Evolutionary conservation across 2,888 invertebrate genomes (phyloP).

Genomic region (Agriopis marginaria): DNA sequence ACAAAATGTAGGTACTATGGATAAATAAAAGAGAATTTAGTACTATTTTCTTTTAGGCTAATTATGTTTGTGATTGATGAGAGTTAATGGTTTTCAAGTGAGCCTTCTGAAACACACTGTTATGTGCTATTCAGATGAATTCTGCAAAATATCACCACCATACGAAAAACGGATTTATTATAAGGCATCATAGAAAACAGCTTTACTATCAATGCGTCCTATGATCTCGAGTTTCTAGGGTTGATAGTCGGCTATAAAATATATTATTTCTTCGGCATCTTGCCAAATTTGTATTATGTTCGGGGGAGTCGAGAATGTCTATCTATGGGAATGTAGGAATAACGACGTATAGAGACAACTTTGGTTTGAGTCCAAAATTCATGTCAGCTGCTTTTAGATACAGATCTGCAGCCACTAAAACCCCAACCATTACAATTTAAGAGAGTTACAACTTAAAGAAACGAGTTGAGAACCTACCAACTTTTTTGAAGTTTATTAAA

Average conservation of each 20-base stretch:
- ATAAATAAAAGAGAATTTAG: too few species aligned
- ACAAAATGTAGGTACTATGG: too few species aligned
- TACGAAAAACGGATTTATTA: not conserved
- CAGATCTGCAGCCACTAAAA: not conserved
- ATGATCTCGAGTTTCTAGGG: slow-evolving; percentile 36
- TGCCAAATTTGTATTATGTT: slow-evolving; percentile 40
- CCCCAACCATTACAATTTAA: too few species aligned
- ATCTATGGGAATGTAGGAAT: slow-evolving; percentile 14
- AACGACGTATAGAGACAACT: not conserved
- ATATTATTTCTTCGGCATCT: slow-evolving; percentile 42
- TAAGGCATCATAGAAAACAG: slow-evolving; percentile 13
- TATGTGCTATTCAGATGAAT: too few species aligned
- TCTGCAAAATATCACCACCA: not conserved
- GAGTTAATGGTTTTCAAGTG: not conserved
- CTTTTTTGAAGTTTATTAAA: too few species aligned
- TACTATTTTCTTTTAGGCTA: too few species aligned
- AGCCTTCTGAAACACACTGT: not conserved
- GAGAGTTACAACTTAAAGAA: too few species aligned
- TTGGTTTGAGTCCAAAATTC: slow-evolving; percentile 8
- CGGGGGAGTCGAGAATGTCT: slow-evolving; percentile 19
- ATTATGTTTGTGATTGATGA: too few species aligned
- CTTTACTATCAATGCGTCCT: slow-evolving; percentile 16
- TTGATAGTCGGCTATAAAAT: slow-evolving; percentile 37
- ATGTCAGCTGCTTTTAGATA: not conserved
- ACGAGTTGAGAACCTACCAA: too few species aligned